A percentile compares a stretch with the other conserved stretches of the same genome.
Conservation (phyloP, 1,140 invertebrate species). For the Lordiphosa clarofinis region DNA sequence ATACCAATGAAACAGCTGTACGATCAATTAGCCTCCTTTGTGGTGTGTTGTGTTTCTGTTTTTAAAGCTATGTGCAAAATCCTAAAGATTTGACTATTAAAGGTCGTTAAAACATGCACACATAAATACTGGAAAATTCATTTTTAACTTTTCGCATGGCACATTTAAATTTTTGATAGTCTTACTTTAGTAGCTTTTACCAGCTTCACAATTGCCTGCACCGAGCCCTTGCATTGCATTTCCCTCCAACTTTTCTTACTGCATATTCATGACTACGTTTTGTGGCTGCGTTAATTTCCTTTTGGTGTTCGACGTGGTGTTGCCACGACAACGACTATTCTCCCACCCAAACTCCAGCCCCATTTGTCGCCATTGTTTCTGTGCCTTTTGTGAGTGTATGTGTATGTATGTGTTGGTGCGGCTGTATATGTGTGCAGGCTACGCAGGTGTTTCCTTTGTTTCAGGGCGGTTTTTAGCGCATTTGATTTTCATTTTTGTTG, state of each 20-base stretch:
- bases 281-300: slow-evolving; percentile 71
- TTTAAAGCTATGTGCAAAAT: too few relatives aligned
- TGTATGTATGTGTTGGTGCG: slow-evolving; percentile 13
- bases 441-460: slow-evolving; percentile 67
- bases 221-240: slow-evolving; percentile 6
- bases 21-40: too few relatives aligned
- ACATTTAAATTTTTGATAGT: too few relatives aligned
- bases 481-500: slow-evolving; percentile 59
- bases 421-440: slow-evolving; percentile 17
- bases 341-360: not conserved
- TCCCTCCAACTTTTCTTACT: slow-evolving; percentile 10
- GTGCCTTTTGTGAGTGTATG: slow-evolving; percentile 33
- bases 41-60: too few relatives aligned
- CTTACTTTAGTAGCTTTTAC: too few relatives aligned
- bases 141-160: too few relatives aligned
- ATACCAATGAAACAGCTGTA: too few relatives aligned
- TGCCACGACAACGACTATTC: slow-evolving; percentile 55
- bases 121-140: too few relatives aligned
- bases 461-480: slow-evolving; percentile 69
- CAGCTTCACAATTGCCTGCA: too few relatives aligned
- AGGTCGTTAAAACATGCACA: too few relatives aligned
- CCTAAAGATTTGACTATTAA: too few relatives aligned
- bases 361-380: slow-evolving; percentile 69
- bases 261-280: slow-evolving; percentile 43
- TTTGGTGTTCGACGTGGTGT: slow-evolving; percentile 54